Percentiles rank a stretch among this genome's conserved stretches.
phyloP scores from a whole-genome alignment of 1,140 invertebrate species.

The Leptinotarsa lineolata region DNA sequence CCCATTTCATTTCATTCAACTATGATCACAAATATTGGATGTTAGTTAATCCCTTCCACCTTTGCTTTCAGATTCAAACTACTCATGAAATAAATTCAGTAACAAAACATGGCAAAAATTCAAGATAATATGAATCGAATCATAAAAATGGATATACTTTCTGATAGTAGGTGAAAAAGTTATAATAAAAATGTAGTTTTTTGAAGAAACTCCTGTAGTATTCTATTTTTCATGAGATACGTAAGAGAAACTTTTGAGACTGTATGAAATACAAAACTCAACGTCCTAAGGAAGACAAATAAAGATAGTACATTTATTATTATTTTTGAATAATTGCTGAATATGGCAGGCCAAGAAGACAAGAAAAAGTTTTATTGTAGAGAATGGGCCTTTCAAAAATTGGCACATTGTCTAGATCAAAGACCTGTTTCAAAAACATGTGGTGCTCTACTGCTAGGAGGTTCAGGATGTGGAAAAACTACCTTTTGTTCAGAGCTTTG shows the following conservation, averaged over 20 bases:
- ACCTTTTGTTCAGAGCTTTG: conserved; percentile 84
- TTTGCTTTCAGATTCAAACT: neutral
- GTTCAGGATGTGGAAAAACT: conserved; percentile 86
- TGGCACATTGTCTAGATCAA: conserved; percentile 88
- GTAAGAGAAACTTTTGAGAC: conserved; percentile 26
- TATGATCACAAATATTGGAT: neutral
- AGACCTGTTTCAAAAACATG: conserved; percentile 75
- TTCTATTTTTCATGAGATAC: conserved; percentile 20
- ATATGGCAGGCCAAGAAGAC: conserved; percentile 51
- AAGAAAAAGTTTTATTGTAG: conserved; percentile 77
- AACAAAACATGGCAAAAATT: neutral
- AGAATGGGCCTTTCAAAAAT: conserved; percentile 94
- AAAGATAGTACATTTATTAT: conserved; percentile 23
- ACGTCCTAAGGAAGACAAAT: conserved; percentile 25
- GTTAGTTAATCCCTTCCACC: neutral
- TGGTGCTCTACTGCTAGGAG: conserved; percentile 83
- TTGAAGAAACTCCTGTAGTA: neutral
- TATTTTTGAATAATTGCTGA: neutral
- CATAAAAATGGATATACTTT: conserved; percentile 5
- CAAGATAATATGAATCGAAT: conserved; percentile 8
- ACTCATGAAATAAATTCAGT: neutral
- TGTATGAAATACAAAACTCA: conserved; percentile 26
- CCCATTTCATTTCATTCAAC: conserved; percentile 6
- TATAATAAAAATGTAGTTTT: conserved; percentile 18
- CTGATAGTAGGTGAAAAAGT: conserved; percentile 13